phyloP scores from a whole-genome alignment of 2,113 vertebrate species.

The Chlorodrepanis virens region DNA sequence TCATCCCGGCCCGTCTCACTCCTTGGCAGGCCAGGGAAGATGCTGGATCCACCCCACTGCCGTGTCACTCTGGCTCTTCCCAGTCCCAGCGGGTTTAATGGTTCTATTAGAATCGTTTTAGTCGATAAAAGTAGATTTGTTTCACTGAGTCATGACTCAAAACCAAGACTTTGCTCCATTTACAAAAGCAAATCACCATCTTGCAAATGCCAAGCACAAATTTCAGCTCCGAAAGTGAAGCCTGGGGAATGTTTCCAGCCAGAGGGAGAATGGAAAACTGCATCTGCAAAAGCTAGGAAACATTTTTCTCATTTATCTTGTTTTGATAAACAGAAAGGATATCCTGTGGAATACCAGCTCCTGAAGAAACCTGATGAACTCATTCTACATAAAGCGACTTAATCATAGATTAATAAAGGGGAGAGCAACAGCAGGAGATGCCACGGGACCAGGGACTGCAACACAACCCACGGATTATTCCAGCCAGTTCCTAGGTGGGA shows the following conservation, averaged over 20 bases:
- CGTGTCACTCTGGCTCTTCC: background rate
- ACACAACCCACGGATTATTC: background rate
- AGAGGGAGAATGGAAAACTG: background rate
- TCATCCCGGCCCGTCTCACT: background rate
- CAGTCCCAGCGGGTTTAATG: background rate
- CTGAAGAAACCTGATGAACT: background rate
- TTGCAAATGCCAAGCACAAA: background rate
- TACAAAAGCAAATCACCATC: slow-evolving; percentile 30
- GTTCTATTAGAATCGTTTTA: background rate
- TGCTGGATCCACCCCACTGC: background rate
- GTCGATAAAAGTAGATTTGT: background rate
- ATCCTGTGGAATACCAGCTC: background rate
- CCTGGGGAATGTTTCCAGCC: background rate
- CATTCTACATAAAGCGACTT: background rate
- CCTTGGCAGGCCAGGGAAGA: background rate
- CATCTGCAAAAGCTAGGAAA: slow-evolving; percentile 1
- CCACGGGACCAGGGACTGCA: background rate
- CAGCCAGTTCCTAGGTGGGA: background rate
- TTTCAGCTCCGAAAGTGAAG: background rate
- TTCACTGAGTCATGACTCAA: slow-evolving; percentile 52
- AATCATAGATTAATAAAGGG: background rate
- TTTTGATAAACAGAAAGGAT: background rate
- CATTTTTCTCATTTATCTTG: background rate
- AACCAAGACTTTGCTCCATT: background rate
- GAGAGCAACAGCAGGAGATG: background rate